phyloP scores from a whole-genome alignment of 2,113 vertebrate species.

The Carettochelys insculpta region DNA sequence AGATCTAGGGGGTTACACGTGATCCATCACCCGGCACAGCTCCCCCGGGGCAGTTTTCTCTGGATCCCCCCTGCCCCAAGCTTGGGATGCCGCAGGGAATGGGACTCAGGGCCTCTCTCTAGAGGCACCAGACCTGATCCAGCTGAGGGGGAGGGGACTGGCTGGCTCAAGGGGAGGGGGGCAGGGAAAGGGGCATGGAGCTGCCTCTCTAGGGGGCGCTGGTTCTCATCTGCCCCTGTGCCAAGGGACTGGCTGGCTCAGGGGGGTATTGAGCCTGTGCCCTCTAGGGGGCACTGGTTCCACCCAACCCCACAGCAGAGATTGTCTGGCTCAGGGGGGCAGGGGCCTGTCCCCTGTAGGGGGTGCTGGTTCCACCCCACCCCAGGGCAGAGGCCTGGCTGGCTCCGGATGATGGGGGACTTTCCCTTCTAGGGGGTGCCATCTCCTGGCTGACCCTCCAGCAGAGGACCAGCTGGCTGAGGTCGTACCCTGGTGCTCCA shows the following conservation, averaged over 20 bases:
- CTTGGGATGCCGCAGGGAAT: neutral
- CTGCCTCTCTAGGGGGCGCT: neutral
- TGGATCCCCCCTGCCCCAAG: neutral
- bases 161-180: neutral
- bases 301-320: no score
- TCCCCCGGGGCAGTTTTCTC: neutral
- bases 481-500: slow-evolving; percentile 56
- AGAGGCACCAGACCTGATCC: neutral
- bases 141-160: neutral
- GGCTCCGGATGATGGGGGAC: neutral
- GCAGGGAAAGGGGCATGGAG: neutral
- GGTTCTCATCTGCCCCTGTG: neutral
- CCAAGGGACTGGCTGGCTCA: no score
- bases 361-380: no score
- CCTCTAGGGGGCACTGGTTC: neutral
- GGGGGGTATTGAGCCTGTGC: neutral
- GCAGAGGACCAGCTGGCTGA: neutral
- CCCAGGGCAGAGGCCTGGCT: no score
- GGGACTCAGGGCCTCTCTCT: neutral
- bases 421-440: neutral
- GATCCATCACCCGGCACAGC: no score
- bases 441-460: no score
- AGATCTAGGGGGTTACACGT: neutral
- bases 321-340: no score
- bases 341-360: no score